These are phyloP conservation scores for Malurus elegans DNA, from an alignment of 2,113 vertebrate genomes.

Conservation along the genomic window DNA sequence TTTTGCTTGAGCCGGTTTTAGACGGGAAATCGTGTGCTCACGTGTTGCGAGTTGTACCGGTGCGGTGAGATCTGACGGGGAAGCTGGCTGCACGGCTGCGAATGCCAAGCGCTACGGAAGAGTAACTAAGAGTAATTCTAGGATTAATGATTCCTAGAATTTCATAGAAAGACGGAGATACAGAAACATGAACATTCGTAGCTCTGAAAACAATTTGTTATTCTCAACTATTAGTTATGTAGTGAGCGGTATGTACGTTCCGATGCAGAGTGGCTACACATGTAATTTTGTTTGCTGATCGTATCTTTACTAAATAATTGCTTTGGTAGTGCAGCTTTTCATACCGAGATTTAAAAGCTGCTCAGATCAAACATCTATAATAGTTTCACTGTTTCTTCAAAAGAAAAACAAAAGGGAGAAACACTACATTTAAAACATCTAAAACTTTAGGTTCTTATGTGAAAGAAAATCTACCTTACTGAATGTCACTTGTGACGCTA, in stretches of 20 bases:
- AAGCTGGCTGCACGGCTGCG: background rate
- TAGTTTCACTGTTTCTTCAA: background rate
- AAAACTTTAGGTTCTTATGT: background rate
- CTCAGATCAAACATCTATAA: background rate
- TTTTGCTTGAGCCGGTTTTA: background rate
- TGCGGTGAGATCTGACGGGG: background rate
- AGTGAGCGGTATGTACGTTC: background rate
- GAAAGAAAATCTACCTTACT: background rate
- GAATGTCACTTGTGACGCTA: background rate
- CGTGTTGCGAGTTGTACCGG: background rate
- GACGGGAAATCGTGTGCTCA: background rate
- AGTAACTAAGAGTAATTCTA: too few species aligned
- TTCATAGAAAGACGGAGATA: background rate
- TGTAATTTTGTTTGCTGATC: background rate
- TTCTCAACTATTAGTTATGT: background rate
- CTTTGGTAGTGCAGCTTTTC: background rate
- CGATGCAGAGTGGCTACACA: background rate
- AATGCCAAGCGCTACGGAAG: background rate
- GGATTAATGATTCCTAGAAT: constrained; percentile 1
- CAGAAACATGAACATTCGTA: background rate
- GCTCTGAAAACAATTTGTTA: background rate
- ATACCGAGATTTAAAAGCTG: background rate
- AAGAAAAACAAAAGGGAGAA: background rate
- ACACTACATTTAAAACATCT: background rate
- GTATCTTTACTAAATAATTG: background rate